A percentile compares a stretch with the other conserved stretches of the same genome.
Evolutionary conservation across 2,888 invertebrate genomes (phyloP).

Genomic region (Philhelius pedissequus): DNA sequence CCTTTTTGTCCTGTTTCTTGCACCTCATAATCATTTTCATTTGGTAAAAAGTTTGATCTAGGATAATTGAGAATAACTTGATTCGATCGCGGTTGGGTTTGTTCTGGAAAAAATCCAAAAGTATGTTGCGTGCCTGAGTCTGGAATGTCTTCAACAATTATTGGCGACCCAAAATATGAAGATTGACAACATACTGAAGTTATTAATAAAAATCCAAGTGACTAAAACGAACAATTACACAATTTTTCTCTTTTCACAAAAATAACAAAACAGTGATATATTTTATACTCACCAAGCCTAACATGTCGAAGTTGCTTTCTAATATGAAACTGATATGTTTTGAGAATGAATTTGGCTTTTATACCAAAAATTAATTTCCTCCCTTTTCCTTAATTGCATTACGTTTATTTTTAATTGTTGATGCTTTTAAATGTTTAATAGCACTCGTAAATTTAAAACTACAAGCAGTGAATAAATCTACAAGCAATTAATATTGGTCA

Average conservation of each 20-base stretch:
- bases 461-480: conserved; percentile 51
- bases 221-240: conserved; percentile 11
- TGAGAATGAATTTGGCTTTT: conserved; percentile 26
- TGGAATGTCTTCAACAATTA: conserved; percentile 49
- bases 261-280: neutral
- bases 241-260: neutral
- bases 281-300: conserved; percentile 52
- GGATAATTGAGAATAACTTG: neutral
- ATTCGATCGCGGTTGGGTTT: neutral
- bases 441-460: conserved; percentile 38
- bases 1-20: conserved; percentile 1
- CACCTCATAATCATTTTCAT: conserved; percentile 3
- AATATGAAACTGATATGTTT: conserved; percentile 40
- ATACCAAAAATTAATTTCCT: conserved; percentile 14
- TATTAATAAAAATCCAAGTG: neutral
- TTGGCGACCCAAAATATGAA: conserved; percentile 40
- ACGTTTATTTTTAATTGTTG: neutral
- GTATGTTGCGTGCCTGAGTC: neutral
- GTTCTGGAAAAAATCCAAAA: neutral
- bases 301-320: conserved; percentile 41
- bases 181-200: conserved; percentile 11
- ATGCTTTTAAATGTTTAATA: conserved; percentile 17
- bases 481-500: conserved; percentile 55
- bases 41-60: neutral
- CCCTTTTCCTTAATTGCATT: conserved; percentile 14